These are phyloP conservation scores for Priocnemis perturbator DNA, from an alignment of 2,888 invertebrate species.

Conservation along the genomic window DNA sequence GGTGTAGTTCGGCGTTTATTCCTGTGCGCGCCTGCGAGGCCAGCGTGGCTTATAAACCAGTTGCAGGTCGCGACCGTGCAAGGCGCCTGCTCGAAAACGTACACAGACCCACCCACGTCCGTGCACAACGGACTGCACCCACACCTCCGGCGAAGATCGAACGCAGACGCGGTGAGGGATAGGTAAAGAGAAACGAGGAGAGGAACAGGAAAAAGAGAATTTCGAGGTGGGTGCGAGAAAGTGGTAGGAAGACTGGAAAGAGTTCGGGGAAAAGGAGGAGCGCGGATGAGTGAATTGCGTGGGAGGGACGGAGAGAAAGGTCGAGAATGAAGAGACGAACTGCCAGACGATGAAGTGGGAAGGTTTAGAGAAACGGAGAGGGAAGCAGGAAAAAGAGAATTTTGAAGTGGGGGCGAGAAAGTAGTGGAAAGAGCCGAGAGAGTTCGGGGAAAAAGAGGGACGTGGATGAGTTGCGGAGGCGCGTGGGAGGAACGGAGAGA, in stretches of 20 bases:
- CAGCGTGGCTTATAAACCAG: constrained; percentile 35
- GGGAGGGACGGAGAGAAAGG: not conserved
- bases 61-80: constrained; percentile 16
- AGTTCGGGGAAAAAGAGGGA: not conserved
- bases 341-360: not conserved
- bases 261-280: not conserved
- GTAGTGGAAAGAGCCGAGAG: not conserved
- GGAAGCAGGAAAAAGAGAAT: not conserved
- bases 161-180: constrained; percentile 23
- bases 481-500: not conserved
- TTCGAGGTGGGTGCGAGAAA: not conserved
- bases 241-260: not conserved
- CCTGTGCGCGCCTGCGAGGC: constrained; percentile 13
- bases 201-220: constrained; percentile 9
- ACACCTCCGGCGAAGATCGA: no score
- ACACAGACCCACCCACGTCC: not conserved
- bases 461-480: no score
- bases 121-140: not conserved
- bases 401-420: not conserved
- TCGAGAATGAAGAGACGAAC: not conserved
- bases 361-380: not conserved
- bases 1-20: constrained; percentile 18
- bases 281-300: not conserved
- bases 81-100: constrained; percentile 7
- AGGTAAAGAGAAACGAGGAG: constrained; percentile 22